Evolutionary conservation across 2,797 vertebrate species (phyloP), one percentile per base, ranked within the genome.

Genomic region (Vultur gryphus): DNA sequence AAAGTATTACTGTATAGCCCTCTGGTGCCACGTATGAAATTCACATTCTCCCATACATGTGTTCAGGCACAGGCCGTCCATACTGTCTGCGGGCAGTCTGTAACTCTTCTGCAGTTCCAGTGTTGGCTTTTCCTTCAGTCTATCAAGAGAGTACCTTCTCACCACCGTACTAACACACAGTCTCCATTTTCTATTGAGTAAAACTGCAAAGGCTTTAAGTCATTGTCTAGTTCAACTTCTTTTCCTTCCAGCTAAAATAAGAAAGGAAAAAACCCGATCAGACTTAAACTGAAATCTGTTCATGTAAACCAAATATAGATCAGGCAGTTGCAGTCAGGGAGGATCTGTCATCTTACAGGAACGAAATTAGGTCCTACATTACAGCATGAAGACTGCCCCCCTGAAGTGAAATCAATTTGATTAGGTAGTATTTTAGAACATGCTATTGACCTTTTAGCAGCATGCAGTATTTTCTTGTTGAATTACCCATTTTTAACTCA

Each of bases 171-270:
- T 87, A 99, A 84, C 6, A 99, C 97, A 55, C 97, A 98, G 93
- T 99, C 99, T 96, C 99, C 99, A 12, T 98, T 98, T 93, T 99
- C 99, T 80, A 99, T 97, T 44, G 99, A 99, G 95, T 99, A 99
- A 93, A 99, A 99, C 93, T 99, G 98, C 66, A 99, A 97, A 10
- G 99, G 95, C 98, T 99, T 99, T 76, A 99, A 97, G 97, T 99
- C 99, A n/a, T 98, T 98, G 96, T 99, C 98, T 11, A 99, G 98
- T 86, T 98, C 98, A 57, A 99, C 98, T 98, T 99, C 99, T 81
- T 96, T 98, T 69, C 98, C 99, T 49, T 97, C 96, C 97, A 98
- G 98, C 99, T 99, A 73, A 35, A 97, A 93, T 44, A 48, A 93
- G 54, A 89, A 91, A 88, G 39, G 11, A 41, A 46, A 71, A 46